These are phyloP conservation scores for Stichopus chloronotus DNA, from an alignment of 35 echinoderm and acorn worm genomes.

Conservation along the genomic window DNA sequence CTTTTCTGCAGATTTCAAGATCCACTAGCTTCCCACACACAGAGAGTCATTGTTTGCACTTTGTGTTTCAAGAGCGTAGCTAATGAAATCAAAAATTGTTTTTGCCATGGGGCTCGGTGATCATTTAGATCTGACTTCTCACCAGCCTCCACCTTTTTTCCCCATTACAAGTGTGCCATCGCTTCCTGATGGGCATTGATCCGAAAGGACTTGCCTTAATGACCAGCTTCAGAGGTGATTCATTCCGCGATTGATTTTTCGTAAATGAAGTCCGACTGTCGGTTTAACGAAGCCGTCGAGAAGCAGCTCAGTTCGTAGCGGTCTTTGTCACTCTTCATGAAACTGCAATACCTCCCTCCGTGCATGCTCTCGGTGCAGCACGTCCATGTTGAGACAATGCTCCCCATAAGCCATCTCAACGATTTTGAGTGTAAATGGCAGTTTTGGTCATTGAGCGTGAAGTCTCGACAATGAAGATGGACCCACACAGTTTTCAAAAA, in stretches of 20 bases:
- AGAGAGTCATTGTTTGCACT: not conserved
- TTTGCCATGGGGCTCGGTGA: constrained; percentile 5
- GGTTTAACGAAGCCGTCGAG: not conserved
- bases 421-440: not conserved
- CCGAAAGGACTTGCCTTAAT: constrained; percentile 2
- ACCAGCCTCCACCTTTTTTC: not conserved
- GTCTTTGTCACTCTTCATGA: not conserved
- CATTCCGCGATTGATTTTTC: constrained; percentile 26
- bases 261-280: not conserved
- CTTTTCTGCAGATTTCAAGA: too few relatives aligned
- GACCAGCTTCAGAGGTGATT: constrained; percentile 24
- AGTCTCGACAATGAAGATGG: not conserved
- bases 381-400: too few relatives aligned
- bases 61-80: constrained; percentile 15
- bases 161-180: constrained; percentile 2
- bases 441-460: not conserved
- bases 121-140: not conserved
- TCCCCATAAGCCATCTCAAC: not conserved
- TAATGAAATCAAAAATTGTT: constrained; percentile 41
- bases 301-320: not conserved
- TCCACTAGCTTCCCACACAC: too few relatives aligned
- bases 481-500: not conserved
- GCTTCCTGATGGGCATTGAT: constrained; percentile 28
- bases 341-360: not conserved
- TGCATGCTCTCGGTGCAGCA: not conserved